A percentile compares a stretch with the other conserved stretches of the same genome.
Evolutionary conservation across 2,797 vertebrate genomes (phyloP).

Genomic region (Pseudopleuronectes americanus): DNA sequence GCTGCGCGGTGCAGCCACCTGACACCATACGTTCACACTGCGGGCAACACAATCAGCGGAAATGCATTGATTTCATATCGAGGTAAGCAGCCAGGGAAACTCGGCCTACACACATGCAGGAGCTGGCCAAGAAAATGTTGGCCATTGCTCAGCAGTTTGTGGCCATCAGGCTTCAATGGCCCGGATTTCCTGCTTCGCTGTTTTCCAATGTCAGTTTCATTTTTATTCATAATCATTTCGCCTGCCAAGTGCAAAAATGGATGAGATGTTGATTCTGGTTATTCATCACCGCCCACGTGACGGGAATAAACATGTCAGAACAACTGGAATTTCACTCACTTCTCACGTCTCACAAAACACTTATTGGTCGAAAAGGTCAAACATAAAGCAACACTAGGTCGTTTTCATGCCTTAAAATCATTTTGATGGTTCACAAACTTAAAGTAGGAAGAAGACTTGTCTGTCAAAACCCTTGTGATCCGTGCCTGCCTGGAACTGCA

Average conservation of each 20-base stretch:
- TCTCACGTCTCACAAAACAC: neutral
- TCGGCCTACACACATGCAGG: constrained; percentile 22
- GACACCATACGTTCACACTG: constrained; percentile 37
- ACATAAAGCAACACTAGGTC: neutral
- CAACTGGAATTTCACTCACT: constrained; percentile 1
- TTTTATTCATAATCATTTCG: constrained; percentile 61
- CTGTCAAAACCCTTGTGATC: too few relatives aligned
- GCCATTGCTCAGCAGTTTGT: constrained; percentile 26
- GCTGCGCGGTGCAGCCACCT: constrained; percentile 43
- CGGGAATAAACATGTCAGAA: constrained; percentile 37
- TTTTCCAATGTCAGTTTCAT: constrained; percentile 63
- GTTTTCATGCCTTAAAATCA: too few relatives aligned
- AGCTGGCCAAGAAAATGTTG: constrained; percentile 54
- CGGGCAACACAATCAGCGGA: constrained; percentile 45
- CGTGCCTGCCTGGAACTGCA: too few relatives aligned
- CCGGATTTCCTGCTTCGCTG: constrained; percentile 44
- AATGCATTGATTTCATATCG: constrained; percentile 55
- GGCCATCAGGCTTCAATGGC: constrained; percentile 45
- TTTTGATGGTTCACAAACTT: too few relatives aligned
- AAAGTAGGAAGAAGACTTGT: too few relatives aligned
- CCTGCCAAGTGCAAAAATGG: constrained; percentile 56
- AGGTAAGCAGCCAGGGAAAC: constrained; percentile 44
- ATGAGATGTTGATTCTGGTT: constrained; percentile 55
- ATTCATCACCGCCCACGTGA: constrained; percentile 25
- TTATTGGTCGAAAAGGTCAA: constrained; percentile 4